Evolutionary conservation across 2,888 invertebrate genomes (phyloP).

Genomic region (Thecophora atra): DNA sequence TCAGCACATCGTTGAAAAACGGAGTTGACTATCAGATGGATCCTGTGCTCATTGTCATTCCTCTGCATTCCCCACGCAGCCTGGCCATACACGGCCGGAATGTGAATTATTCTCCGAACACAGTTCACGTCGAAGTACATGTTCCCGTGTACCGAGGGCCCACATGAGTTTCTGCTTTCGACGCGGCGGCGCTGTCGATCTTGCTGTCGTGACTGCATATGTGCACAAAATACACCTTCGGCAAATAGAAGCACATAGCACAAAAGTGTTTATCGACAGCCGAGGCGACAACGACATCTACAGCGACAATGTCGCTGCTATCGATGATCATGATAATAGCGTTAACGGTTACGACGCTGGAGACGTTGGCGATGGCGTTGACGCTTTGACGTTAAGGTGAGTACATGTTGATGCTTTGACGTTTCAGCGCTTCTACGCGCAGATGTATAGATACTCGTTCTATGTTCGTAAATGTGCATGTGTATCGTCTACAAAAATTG

Average conservation of each 20-base stretch:
- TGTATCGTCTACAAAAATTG: slow-evolving; percentile 31
- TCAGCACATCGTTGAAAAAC: slow-evolving; percentile 18
- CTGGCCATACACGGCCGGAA: slow-evolving; percentile 26
- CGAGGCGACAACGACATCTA: slow-evolving; percentile 37
- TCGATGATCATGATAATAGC: slow-evolving; percentile 23
- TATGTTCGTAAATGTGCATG: no score
- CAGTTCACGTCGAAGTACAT: slow-evolving; percentile 34
- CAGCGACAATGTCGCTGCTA: slow-evolving; percentile 34
- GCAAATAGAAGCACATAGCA: slow-evolving; percentile 41
- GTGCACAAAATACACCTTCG: slow-evolving; percentile 40
- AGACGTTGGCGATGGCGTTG: slow-evolving; percentile 10
- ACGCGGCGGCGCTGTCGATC: neutral
- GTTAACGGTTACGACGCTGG: slow-evolving; percentile 1
- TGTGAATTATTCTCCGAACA: slow-evolving; percentile 36
- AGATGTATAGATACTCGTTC: no score
- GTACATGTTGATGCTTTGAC: slow-evolving; percentile 36
- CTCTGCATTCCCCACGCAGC: slow-evolving; percentile 15
- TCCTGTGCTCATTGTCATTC: slow-evolving; percentile 36
- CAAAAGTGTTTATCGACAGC: slow-evolving; percentile 35
- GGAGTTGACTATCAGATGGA: neutral
- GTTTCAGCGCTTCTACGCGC: slow-evolving; percentile 15
- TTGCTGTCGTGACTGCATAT: neutral
- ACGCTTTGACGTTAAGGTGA: slow-evolving; percentile 32
- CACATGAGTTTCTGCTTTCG: slow-evolving; percentile 16
- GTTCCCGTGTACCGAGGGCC: slow-evolving; percentile 8